These are phyloP conservation scores for Pachyramphus minor DNA, from an alignment of 2,113 vertebrate species.

Conservation along the genomic window DNA sequence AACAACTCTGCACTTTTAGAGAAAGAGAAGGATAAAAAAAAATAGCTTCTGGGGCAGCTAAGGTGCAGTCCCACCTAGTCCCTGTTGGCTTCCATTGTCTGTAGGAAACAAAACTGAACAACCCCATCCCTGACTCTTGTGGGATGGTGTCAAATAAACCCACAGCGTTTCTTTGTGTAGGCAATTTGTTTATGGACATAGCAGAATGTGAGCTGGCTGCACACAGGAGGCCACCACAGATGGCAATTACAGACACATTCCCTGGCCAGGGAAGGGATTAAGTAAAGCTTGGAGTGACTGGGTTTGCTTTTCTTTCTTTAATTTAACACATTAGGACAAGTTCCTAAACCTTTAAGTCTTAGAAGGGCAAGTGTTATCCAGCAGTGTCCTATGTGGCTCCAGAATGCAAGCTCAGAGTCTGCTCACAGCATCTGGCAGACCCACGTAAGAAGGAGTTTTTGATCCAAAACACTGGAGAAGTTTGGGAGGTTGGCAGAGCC, in stretches of 20 bases:
- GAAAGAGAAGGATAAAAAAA: not conserved
- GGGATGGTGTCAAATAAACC: not conserved
- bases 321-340: not conserved
- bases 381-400: not conserved
- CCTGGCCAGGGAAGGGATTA: not conserved
- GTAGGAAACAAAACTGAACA: conserved; percentile 10
- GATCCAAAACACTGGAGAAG: not conserved
- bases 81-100: conserved; percentile 21
- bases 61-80: conserved; percentile 22
- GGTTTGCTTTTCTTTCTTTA: not conserved
- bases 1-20: not conserved
- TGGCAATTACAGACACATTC: not conserved
- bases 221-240: not conserved
- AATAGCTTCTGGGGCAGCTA: not conserved
- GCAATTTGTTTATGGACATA: not conserved
- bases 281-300: not conserved
- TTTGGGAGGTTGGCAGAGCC: not conserved
- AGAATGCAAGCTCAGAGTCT: not conserved
- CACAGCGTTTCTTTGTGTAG: not conserved
- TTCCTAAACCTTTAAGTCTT: not conserved
- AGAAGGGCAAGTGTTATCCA: not conserved
- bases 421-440: not conserved
- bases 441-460: not conserved
- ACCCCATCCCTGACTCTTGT: not conserved
- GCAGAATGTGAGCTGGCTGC: not conserved